Evolutionary conservation across 2,888 invertebrate genomes (phyloP).

Genomic region (Muscina levida): DNA sequence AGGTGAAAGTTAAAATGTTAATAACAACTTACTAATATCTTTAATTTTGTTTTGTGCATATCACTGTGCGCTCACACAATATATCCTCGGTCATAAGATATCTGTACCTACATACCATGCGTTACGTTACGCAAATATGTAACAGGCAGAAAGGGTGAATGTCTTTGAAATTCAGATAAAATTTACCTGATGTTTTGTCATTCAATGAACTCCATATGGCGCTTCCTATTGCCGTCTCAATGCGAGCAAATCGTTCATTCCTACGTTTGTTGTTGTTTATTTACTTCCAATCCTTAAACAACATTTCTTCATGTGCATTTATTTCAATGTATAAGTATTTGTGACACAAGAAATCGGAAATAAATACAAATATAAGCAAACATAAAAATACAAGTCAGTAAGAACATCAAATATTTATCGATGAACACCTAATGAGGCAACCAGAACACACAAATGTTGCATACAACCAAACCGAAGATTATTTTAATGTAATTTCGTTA

Average conservation of each 20-base stretch:
- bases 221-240: slow-evolving; percentile 38
- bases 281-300: slow-evolving; percentile 50
- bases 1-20: too few species aligned
- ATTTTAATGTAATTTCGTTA: too few species aligned
- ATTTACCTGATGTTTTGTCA: neutral
- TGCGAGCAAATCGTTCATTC: slow-evolving; percentile 9
- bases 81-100: neutral
- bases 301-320: slow-evolving; percentile 5
- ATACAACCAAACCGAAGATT: too few species aligned
- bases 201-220: slow-evolving; percentile 27
- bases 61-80: neutral
- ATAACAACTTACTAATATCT: too few species aligned
- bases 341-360: slow-evolving; percentile 47
- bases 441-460: slow-evolving; percentile 58
- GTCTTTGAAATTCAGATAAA: neutral
- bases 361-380: slow-evolving; percentile 56
- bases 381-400: slow-evolving; percentile 33
- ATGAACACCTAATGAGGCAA: slow-evolving; percentile 64
- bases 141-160: slow-evolving; percentile 40
- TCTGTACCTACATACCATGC: slow-evolving; percentile 32
- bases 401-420: slow-evolving; percentile 48
- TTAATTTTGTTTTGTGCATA: too few species aligned
- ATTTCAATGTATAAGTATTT: slow-evolving; percentile 15
- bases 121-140: slow-evolving; percentile 60
- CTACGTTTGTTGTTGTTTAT: slow-evolving; percentile 44